These are phyloP conservation scores for Pyrrhosoma nymphula DNA, from an alignment of 2,888 invertebrate genomes.

Conservation along the genomic window DNA sequence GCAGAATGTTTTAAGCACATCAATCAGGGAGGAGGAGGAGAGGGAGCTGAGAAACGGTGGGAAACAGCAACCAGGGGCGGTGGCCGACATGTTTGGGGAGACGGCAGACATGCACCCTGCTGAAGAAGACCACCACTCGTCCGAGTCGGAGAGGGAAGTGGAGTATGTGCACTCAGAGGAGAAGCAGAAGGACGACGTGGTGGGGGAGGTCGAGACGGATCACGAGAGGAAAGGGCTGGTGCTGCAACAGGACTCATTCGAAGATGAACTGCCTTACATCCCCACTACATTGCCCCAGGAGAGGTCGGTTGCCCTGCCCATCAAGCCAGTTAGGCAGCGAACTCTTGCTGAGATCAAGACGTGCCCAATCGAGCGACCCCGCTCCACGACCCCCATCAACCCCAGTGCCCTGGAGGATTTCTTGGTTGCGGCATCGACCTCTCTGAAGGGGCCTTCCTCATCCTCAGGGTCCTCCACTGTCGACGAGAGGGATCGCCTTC, in stretches of 20 bases:
- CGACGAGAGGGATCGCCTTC: conserved; percentile 72
- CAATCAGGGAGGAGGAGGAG: conserved; percentile 60
- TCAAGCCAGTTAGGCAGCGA: conserved; percentile 89
- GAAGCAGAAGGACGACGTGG: conserved; percentile 73
- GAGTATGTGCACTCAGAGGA: conserved; percentile 54
- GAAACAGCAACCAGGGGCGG: background rate
- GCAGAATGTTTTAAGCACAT: conserved; percentile 51
- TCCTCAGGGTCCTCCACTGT: conserved; percentile 70
- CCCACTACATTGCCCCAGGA: conserved; percentile 94
- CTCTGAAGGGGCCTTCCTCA: conserved; percentile 61
- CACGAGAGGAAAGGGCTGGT: conserved; percentile 89
- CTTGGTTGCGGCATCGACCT: conserved; percentile 77
- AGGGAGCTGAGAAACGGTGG: background rate
- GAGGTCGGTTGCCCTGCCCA: conserved; percentile 88
- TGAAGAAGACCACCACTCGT: conserved; percentile 77
- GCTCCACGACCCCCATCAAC: conserved; percentile 87
- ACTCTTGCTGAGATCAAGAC: conserved; percentile 78
- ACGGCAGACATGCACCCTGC: conserved; percentile 21
- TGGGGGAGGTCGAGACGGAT: conserved; percentile 80
- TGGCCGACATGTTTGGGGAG: background rate
- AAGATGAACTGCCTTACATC: conserved; percentile 92
- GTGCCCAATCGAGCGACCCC: conserved; percentile 86
- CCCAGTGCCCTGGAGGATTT: conserved; percentile 87
- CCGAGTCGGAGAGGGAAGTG: conserved; percentile 85
- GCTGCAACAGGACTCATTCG: conserved; percentile 89